Evolutionary conservation across 64 coral and sea anemone genomes (phyloP).

Genomic region (Orbicella faveolata): DNA sequence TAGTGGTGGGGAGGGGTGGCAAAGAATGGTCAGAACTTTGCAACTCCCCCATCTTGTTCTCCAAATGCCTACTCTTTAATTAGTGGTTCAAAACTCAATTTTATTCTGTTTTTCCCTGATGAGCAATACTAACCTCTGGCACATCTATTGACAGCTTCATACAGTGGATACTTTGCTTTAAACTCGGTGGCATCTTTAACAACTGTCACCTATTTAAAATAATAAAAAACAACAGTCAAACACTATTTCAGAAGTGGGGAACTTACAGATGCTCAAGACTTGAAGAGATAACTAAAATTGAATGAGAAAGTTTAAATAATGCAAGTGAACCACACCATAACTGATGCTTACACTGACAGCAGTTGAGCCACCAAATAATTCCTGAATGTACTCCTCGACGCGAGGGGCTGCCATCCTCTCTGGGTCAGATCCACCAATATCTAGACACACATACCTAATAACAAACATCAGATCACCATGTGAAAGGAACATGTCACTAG

Average conservation of each 20-base stretch:
- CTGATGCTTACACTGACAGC: slow-evolving; percentile 27
- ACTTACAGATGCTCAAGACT: too few species aligned
- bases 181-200: slow-evolving; percentile 46
- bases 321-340: too few species aligned
- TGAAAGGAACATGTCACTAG: neutral
- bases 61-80: too few species aligned
- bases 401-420: slow-evolving; percentile 85
- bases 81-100: too few species aligned
- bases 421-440: slow-evolving; percentile 96
- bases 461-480: neutral
- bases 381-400: slow-evolving; percentile 70
- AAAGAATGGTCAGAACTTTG: too few species aligned
- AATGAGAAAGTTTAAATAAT: too few species aligned
- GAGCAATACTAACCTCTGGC: slow-evolving; percentile 50
- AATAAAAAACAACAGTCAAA: neutral
- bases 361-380: slow-evolving; percentile 46
- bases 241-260: neutral
- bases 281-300: too few species aligned
- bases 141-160: slow-evolving; percentile 82
- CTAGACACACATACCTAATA: slow-evolving; percentile 62
- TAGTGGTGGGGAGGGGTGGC: too few species aligned
- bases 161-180: slow-evolving; percentile 68
- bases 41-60: too few species aligned
- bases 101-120: neutral
- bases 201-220: slow-evolving; percentile 41